phyloP scores from a whole-genome alignment of 2,797 vertebrate species.

The Ataeniobius toweri region DNA sequence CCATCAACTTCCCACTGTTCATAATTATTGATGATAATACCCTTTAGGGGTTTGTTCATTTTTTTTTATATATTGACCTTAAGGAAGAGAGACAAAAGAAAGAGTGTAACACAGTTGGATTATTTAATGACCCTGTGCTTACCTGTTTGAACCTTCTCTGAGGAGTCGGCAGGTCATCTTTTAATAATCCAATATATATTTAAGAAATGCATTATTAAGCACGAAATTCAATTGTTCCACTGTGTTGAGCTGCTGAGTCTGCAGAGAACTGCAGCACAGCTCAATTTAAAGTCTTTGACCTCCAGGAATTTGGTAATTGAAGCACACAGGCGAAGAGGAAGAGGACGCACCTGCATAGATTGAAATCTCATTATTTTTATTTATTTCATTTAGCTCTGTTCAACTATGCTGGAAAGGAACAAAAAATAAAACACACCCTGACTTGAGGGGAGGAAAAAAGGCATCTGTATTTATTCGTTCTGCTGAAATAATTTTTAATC shows the following conservation, averaged over 20 bases:
- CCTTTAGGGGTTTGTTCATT: neutral
- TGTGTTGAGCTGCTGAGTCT: conserved; percentile 52
- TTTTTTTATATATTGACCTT: neutral
- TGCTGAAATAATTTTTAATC: conserved; percentile 60
- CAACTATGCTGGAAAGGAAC: conserved; percentile 1
- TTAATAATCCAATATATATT: conserved; percentile 50
- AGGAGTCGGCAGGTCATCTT: conserved; percentile 45
- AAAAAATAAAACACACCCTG: conserved; percentile 5
- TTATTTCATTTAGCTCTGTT: conserved; percentile 26
- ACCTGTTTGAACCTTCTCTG: conserved; percentile 32
- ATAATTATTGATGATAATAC: neutral
- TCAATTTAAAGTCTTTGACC: conserved; percentile 68
- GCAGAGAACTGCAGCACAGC: conserved; percentile 57
- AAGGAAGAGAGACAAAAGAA: neutral
- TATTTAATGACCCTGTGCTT: conserved; percentile 30
- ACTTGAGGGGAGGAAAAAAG: conserved; percentile 5
- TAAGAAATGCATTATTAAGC: conserved; percentile 50
- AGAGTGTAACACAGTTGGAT: conserved; percentile 24
- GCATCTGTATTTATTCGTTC: conserved; percentile 39
- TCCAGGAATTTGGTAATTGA: conserved; percentile 56
- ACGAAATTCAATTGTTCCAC: conserved; percentile 61
- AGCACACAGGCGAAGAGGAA: conserved; percentile 23
- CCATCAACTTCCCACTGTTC: neutral
- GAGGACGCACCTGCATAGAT: conserved; percentile 15
- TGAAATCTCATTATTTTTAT: conserved; percentile 42